Evolutionary conservation across 1,140 invertebrate species (phyloP).

Genomic region (Neocloeon triangulifer): DNA sequence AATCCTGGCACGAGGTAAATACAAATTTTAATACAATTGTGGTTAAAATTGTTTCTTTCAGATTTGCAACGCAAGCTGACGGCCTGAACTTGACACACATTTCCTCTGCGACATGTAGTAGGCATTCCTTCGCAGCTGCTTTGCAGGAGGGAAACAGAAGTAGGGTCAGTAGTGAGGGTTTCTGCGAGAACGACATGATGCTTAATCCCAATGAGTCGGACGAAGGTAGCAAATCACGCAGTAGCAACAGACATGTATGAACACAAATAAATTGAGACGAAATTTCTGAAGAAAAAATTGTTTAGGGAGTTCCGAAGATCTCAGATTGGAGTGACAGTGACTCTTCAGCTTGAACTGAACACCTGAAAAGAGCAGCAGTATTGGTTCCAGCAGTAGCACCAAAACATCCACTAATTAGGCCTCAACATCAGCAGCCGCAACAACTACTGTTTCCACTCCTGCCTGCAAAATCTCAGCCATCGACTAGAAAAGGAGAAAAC

Average conservation of each 20-base stretch:
- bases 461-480: conserved; percentile 8
- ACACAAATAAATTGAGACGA: no score
- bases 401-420: conserved; percentile 4
- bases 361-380: no score
- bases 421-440: neutral
- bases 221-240: conserved; percentile 10
- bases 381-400: conserved; percentile 11
- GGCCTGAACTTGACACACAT: no score
- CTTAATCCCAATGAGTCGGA: no score
- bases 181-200: conserved; percentile 86
- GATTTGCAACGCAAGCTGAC: no score
- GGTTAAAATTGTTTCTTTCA: no score
- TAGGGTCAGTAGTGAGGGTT: conserved; percentile 83
- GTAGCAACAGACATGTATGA: conserved; percentile 8
- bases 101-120: neutral
- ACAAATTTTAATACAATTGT: no score
- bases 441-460: neutral
- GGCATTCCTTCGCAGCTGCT: conserved; percentile 8
- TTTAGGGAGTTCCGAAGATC: neutral
- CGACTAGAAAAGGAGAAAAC: conserved; percentile 6
- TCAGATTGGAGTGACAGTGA: conserved; percentile 8
- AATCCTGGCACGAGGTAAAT: no score
- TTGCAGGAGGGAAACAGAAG: conserved; percentile 72
- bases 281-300: no score
- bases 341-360: conserved; percentile 14